A percentile compares a stretch with the other conserved stretches of the same genome.
Conservation (phyloP, 2,888 invertebrate genomes). For the Syrista parreyssii region DNA sequence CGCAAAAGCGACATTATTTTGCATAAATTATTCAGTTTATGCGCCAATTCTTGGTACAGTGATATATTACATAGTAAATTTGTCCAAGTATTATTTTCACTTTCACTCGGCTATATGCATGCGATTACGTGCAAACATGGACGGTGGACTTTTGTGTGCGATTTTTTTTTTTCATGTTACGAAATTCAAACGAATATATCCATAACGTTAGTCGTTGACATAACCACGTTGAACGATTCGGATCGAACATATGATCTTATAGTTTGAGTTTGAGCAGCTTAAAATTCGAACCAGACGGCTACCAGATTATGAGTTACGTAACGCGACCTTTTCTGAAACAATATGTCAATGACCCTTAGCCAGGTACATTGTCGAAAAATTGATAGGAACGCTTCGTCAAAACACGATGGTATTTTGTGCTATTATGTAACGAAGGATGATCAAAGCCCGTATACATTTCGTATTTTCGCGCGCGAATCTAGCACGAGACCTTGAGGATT, state of each 20-base stretch:
- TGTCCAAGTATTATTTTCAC: neutral
- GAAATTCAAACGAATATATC: too few relatives aligned
- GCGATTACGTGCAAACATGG: neutral
- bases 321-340: too few relatives aligned
- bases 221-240: too few relatives aligned
- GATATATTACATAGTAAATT: neutral
- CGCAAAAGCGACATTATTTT: neutral
- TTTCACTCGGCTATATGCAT: neutral
- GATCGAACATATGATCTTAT: too few relatives aligned
- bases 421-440: neutral
- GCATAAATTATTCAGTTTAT: neutral
- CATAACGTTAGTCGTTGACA: too few relatives aligned
- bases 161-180: too few relatives aligned
- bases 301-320: too few relatives aligned
- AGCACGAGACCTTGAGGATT: slow-evolving; percentile 4
- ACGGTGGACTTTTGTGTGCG: neutral
- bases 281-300: too few relatives aligned
- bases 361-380: too few relatives aligned
- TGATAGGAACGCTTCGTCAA: neutral
- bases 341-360: too few relatives aligned
- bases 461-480: slow-evolving; percentile 6
- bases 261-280: too few relatives aligned
- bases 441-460: neutral
- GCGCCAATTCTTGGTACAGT: neutral
- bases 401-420: neutral